These are phyloP conservation scores for Ectobius pallidus DNA, from an alignment of 2,888 invertebrate species.

Conservation along the genomic window DNA sequence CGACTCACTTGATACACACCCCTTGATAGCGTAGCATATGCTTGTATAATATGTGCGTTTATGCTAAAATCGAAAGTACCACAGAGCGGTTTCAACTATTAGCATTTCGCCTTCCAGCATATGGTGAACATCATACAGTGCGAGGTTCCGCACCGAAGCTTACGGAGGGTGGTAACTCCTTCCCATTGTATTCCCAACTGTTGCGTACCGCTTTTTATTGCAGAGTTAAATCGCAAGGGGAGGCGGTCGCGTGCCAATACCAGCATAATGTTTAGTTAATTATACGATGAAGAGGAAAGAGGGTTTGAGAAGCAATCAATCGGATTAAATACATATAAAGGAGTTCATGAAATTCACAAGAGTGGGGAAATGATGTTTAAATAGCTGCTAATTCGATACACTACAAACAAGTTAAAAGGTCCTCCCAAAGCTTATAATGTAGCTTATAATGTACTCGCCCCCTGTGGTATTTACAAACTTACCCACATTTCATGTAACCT, in stretches of 20 bases:
- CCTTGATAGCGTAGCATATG: background rate
- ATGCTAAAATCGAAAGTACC: background rate
- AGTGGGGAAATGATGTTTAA: too few relatives aligned
- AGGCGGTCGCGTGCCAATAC: background rate
- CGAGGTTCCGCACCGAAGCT: background rate
- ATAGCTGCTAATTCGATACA: too few relatives aligned
- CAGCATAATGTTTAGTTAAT: background rate
- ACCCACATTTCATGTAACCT: too few relatives aligned
- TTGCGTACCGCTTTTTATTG: background rate
- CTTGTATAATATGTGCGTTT: background rate
- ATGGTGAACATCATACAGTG: background rate
- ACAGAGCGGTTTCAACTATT: background rate
- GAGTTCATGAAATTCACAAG: too few relatives aligned
- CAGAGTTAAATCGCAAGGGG: background rate
- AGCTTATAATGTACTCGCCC: too few relatives aligned
- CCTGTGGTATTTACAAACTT: too few relatives aligned
- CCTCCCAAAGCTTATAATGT: too few relatives aligned
- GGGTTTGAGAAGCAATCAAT: too few relatives aligned
- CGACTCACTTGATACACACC: too few relatives aligned
- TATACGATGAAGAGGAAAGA: too few relatives aligned
- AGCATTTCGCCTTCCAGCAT: constrained; percentile 8
- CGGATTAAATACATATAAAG: too few relatives aligned
- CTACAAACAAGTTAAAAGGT: too few relatives aligned
- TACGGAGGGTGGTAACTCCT: background rate
- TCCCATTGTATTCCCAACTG: background rate